phyloP scores from a whole-genome alignment of 1,140 invertebrate species.

The Penaeus indicus region DNA sequence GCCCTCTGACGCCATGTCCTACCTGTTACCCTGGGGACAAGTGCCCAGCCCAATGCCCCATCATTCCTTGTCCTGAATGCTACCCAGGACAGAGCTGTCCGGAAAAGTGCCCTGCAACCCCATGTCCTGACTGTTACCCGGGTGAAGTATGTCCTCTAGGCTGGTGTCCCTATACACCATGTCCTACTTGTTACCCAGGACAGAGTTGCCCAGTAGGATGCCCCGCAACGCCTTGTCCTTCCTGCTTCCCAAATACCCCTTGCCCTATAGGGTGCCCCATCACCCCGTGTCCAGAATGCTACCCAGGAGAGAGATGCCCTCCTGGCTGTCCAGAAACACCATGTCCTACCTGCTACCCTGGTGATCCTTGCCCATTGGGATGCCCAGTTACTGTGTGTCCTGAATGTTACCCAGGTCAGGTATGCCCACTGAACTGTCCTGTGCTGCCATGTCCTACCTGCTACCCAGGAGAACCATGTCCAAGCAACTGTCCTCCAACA shows the following conservation, averaged over 20 bases:
- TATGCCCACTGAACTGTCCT: conserved; percentile 24
- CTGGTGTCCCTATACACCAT: no score
- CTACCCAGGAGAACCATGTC: conserved; percentile 5
- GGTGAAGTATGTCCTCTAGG: not conserved
- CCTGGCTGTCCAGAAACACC: no score
- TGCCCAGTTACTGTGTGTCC: no score
- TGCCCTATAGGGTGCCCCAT: no score
- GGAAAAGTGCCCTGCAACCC: not conserved
- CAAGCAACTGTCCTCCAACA: not conserved
- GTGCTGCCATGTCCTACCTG: conserved; percentile 22
- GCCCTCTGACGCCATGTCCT: conserved; percentile 37
- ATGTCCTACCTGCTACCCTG: no score
- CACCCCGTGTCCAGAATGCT: no score
- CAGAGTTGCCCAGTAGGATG: no score
- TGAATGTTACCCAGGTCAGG: conserved; percentile 5
- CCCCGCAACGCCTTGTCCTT: no score
- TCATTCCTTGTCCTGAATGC: conserved; percentile 28
- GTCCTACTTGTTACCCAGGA: no score
- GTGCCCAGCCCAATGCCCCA: conserved; percentile 7
- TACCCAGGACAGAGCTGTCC: conserved; percentile 32
- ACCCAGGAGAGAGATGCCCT: no score
- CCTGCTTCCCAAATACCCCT: no score
- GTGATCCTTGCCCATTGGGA: no score
- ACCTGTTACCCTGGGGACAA: conserved; percentile 28
- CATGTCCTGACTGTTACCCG: conserved; percentile 29